Conservation (phyloP, 2,113 vertebrate species). For the Catagonus wagneri region DNA sequence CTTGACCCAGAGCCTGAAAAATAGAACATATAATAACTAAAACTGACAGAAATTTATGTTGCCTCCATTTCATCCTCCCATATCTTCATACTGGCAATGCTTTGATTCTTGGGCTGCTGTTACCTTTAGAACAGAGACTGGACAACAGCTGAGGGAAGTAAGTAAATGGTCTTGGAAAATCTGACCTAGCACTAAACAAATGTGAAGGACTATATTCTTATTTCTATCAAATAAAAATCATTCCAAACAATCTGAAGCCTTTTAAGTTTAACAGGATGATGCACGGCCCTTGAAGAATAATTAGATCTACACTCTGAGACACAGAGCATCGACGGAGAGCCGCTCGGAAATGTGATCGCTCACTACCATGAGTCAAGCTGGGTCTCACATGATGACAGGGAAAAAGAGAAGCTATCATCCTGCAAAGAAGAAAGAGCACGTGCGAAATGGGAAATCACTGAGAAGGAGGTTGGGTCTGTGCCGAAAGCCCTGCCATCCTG, state of each 20-base stretch:
- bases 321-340: neutral
- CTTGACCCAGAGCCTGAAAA: constrained; percentile 21
- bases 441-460: neutral
- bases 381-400: neutral
- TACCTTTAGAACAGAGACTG: neutral
- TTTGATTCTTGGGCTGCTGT: constrained; percentile 21
- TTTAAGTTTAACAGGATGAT: constrained; percentile 32
- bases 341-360: neutral
- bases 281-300: neutral
- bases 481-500: neutral
- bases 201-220: constrained; percentile 24
- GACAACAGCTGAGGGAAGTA: neutral
- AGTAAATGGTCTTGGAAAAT: neutral
- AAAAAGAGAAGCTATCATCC: neutral
- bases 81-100: neutral
- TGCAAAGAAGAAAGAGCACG: neutral
- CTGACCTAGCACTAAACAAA: neutral
- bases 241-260: neutral
- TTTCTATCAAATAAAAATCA: constrained; percentile 52
- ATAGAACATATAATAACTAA: constrained; percentile 9
- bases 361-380: neutral
- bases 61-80: neutral
- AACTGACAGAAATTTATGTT: neutral
- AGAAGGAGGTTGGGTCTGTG: neutral
- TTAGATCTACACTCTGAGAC: neutral